Evolutionary conservation across 2,113 vertebrate genomes (phyloP).

Genomic region (Cyanoramphus novaezelandiae): DNA sequence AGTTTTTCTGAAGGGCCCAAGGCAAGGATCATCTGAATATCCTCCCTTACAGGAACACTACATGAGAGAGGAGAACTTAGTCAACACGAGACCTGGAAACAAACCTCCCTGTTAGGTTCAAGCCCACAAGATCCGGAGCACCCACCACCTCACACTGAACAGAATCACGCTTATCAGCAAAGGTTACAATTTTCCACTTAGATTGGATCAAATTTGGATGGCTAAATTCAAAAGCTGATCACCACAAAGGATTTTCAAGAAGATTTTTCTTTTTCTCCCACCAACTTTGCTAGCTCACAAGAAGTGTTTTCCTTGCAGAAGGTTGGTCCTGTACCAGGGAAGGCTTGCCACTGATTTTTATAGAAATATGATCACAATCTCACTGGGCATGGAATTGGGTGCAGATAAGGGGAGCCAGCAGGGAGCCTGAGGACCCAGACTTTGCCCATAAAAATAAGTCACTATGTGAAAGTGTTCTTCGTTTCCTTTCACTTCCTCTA

Average conservation of each 20-base stretch:
- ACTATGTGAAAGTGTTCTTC: not conserved
- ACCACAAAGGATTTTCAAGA: not conserved
- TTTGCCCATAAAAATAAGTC: not conserved
- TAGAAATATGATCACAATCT: not conserved
- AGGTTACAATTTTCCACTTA: conserved; percentile 25
- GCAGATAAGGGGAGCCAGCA: not conserved
- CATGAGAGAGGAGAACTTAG: not conserved
- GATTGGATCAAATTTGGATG: not conserved
- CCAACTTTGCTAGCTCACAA: not conserved
- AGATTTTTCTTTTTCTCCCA: not conserved
- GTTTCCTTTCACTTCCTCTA: not conserved
- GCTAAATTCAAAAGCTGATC: not conserved
- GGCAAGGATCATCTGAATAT: not conserved
- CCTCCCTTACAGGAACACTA: not conserved
- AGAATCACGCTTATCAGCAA: not conserved
- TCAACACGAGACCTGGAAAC: not conserved
- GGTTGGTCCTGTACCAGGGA: not conserved
- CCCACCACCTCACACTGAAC: not conserved
- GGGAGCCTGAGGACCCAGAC: not conserved
- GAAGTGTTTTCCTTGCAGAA: not conserved
- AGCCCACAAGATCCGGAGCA: not conserved
- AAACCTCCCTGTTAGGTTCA: not conserved
- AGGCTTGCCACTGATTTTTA: not conserved
- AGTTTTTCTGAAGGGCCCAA: not conserved
- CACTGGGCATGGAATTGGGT: not conserved